Base-by-base conservation (phyloP, 1,140 invertebrate species). In the Heliconius congener region DNA sequence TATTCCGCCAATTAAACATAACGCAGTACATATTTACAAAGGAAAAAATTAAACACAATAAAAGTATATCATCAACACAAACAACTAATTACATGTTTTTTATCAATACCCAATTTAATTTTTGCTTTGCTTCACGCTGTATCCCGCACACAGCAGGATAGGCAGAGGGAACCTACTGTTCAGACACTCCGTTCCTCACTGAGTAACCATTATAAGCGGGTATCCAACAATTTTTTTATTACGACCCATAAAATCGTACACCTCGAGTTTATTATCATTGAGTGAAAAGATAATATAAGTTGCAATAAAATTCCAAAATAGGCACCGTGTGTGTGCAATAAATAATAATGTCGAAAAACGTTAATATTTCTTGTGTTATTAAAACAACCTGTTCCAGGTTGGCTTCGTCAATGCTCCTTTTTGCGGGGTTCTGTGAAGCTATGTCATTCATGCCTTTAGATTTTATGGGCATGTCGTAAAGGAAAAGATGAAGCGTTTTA, bases 351-450 rank as follows among this genome's bases (percentile, higher is more conserved):
- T 71, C 71, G 37, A 34, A 23, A 71, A 71, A 71, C 37, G 37
- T 71, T 71, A 6, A 37, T 71, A 71, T 39, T 71, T 37, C 79
- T 71, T n/a, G 19, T 71, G 16, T 34, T 71, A 71, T 71, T 83
- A 79, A 80, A 73, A 73, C 70, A 70, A 77, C 57, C 42, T 52
- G n/a, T 77, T 72, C 37, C 71, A 71, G 39, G n/a, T 37, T 37
- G 39, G 71, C 71, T 39, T 39, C 8, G 71, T 71, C 11, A 71
- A 71, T 39, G 71, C 37, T 71, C 30, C 71, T 71, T 71, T 71
- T 71, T 71, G 71, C 71, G 3, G 71, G 8, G 34, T 1, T 34
- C 71, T 71, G 37, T 71, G 71, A 34, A 71, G 71, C 71, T 71
- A 71, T 71, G 37, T 71, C 18, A 71, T 71, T 71, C 34, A 71